Evolutionary conservation across 2,113 vertebrate genomes (phyloP).

Genomic region (Nematolebias whitei): DNA sequence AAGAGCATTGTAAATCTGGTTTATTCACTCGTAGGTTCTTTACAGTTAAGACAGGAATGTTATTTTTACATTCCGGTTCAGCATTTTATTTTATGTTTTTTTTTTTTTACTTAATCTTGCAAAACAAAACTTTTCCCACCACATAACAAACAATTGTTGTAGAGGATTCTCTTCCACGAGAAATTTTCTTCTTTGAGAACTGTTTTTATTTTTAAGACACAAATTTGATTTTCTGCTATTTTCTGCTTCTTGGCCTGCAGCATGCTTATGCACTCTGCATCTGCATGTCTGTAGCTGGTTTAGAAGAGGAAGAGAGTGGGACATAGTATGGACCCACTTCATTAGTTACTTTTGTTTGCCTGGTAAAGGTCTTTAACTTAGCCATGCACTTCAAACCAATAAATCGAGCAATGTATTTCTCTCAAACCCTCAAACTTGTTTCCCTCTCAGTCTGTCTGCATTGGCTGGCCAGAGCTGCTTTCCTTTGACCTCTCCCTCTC

Average conservation of each 20-base stretch:
- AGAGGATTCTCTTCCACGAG: background rate
- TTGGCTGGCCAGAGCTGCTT: slow-evolving; percentile 34
- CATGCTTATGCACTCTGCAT: slow-evolving; percentile 21
- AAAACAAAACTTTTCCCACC: background rate
- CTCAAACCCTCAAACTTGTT: slow-evolving; percentile 16
- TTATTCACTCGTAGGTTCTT: slow-evolving; percentile 43
- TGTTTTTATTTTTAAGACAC: background rate
- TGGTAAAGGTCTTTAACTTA: slow-evolving; percentile 47
- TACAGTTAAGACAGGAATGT: slow-evolving; percentile 41
- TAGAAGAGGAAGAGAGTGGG: slow-evolving; percentile 28
- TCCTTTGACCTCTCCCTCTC: slow-evolving; percentile 38
- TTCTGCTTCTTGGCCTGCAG: slow-evolving; percentile 31
- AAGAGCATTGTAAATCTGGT: slow-evolving; percentile 55
- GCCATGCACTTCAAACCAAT: slow-evolving; percentile 51
- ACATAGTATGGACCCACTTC: slow-evolving; percentile 46
- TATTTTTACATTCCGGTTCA: slow-evolving; percentile 43
- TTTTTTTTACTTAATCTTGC: slow-evolving; percentile 11
- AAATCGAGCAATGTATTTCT: slow-evolving; percentile 58
- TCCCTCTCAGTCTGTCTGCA: slow-evolving; percentile 10
- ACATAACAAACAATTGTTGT: too few relatives aligned
- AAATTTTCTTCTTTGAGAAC: background rate
- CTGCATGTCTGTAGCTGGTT: slow-evolving; percentile 48
- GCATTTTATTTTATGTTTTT: too few relatives aligned
- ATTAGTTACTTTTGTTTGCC: slow-evolving; percentile 68
- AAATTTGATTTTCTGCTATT: background rate